Conservation (phyloP, 2,113 vertebrate genomes). For the Solea senegalensis region DNA sequence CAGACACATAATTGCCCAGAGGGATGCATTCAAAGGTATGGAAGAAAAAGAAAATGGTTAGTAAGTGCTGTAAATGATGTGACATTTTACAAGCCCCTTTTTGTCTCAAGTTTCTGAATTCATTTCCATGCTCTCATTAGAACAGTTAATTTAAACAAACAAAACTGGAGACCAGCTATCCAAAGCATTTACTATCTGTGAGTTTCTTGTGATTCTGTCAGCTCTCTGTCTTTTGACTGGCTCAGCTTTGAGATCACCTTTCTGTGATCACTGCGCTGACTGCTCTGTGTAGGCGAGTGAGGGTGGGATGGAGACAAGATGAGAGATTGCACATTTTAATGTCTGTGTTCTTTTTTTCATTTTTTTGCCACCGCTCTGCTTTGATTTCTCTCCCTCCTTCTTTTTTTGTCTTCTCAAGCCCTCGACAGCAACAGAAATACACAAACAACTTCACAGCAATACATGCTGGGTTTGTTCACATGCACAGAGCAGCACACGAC, state of each 20-base stretch:
- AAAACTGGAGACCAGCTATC: neutral
- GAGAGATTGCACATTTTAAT: conserved; percentile 29
- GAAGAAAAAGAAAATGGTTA: neutral
- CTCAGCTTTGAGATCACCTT: conserved; percentile 59
- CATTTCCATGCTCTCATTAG: conserved; percentile 32
- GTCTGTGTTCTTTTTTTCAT: conserved; percentile 28
- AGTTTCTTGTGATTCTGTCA: conserved; percentile 31
- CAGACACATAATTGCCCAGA: neutral
- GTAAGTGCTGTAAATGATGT: neutral
- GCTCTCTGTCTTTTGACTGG: conserved; percentile 53
- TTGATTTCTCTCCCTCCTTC: conserved; percentile 42
- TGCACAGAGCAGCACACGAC: conserved; percentile 35
- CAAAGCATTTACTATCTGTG: conserved; percentile 16
- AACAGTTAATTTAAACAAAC: conserved; percentile 23
- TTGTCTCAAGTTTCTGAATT: neutral
- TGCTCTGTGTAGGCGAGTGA: conserved; percentile 50
- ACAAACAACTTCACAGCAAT: conserved; percentile 23
- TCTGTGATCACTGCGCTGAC: conserved; percentile 66
- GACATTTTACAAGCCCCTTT: neutral
- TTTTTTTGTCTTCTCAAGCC: conserved; percentile 16
- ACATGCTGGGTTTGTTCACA: conserved; percentile 12
- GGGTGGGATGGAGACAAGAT: conserved; percentile 35
- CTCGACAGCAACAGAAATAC: conserved; percentile 7
- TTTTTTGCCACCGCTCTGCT: conserved; percentile 24
- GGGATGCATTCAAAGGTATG: neutral